These are phyloP conservation scores for Eupithecia exiguata DNA, from an alignment of 2,888 invertebrate genomes.

Conservation along the genomic window DNA sequence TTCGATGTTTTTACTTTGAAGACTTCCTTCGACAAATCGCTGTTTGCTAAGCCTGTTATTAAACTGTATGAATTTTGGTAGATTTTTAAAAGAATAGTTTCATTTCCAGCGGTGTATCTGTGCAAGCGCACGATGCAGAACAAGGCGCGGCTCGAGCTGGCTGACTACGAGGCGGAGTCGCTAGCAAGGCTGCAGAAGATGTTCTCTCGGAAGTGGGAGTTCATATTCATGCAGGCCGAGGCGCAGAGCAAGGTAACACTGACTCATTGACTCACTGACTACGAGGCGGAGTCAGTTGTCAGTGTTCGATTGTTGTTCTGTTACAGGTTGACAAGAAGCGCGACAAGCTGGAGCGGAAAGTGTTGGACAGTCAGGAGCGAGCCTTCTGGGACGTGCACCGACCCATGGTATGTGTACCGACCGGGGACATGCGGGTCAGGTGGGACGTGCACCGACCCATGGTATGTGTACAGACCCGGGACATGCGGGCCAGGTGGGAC, in stretches of 20 bases:
- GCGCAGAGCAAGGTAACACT: constrained; percentile 85
- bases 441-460: too few species aligned
- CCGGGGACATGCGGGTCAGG: too few species aligned
- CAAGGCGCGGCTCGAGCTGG: constrained; percentile 97
- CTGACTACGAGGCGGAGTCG: constrained; percentile 99
- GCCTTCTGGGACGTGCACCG: constrained; percentile 99
- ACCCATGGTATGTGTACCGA: constrained; percentile 90
- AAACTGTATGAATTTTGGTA: too few species aligned
- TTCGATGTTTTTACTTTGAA: too few species aligned
- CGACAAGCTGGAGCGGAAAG: constrained; percentile 98
- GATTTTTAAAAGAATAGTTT: not conserved
- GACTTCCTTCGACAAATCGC: too few species aligned
- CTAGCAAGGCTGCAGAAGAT: constrained; percentile 98
- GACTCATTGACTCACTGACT: not conserved
- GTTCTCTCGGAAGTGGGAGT: constrained; percentile 99
- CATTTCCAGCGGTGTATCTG: constrained; percentile 93
- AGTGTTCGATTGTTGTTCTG: not conserved
- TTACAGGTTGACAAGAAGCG: constrained; percentile 98
- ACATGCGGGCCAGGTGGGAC: too few species aligned
- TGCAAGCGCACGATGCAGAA: constrained; percentile 99
- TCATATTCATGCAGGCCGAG: constrained; percentile 99
- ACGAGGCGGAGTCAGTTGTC: too few species aligned
- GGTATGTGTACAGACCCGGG: too few species aligned
- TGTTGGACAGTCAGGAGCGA: constrained; percentile 98
- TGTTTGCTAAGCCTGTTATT: too few species aligned